Base-by-base conservation (phyloP, 2,113 vertebrate genomes). In the Siniperca knerii region DNA sequence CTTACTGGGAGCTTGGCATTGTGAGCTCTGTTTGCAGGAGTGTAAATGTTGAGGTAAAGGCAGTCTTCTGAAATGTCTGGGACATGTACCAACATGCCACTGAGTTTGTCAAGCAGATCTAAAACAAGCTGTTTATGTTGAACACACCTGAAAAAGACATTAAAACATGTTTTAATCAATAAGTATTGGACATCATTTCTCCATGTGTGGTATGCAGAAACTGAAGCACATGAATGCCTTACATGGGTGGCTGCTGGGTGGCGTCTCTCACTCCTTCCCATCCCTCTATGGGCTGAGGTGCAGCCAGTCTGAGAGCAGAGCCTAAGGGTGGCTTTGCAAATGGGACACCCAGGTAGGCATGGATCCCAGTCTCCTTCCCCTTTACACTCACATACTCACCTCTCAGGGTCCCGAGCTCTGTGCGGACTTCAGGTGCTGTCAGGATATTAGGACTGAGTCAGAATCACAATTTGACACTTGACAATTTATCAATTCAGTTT, bases 251-350 rank as follows among this genome's bases (percentile, higher is more conserved):
- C 29, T 96, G 85, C 48, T 94, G 87, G 11, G 96, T 97, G 35
- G 95, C 96, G 5, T 97, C 91, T 87, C 95, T 97, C 77, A 96
- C 42, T 62, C 92, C 96, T 55, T 90, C 88, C 97, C 97, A 99
- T 23, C 89, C 77, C 6, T 96, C 94, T 2, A 93, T 92, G 3
- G 96, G 92, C 60, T 96, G 92, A 9, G 97, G 97, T 25, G 96
- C 87, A 16, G 95, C 90, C 91, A 98, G 95, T 74, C 97, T 95
- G 84, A 97, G 90, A 2, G 77, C 75, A 50, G 92, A 82, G 29
- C 96, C 97, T 2, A 97, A 2, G 2, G 97, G 97, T 2, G 97
- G 93, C 89, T 96, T 97, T n/a, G 97, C 97, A 93, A 97, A 98
- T 29, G 97, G 97, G 62, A 98, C 89, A 8, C 96, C 96, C 50